These are phyloP conservation scores for Coenonympha arcania DNA, from an alignment of 2,888 invertebrate genomes.

Conservation along the genomic window DNA sequence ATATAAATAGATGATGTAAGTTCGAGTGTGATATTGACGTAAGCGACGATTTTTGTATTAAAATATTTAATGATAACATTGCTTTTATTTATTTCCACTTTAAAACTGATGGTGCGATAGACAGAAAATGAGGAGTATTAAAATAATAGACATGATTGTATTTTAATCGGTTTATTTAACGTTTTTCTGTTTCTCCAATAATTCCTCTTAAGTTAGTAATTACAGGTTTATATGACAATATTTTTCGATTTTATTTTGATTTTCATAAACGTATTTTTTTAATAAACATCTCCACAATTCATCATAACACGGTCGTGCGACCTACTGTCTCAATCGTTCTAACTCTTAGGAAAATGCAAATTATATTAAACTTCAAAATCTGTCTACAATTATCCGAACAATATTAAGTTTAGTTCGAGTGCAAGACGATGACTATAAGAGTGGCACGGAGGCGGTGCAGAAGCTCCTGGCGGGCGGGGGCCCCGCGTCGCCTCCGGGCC, in stretches of 20 bases:
- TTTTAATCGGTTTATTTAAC: constrained; percentile 75
- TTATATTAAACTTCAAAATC: constrained; percentile 70
- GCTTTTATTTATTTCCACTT: constrained; percentile 17
- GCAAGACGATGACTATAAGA: constrained; percentile 59
- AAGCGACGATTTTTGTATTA: constrained; percentile 69
- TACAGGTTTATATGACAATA: constrained; percentile 74
- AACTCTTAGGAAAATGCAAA: constrained; percentile 74
- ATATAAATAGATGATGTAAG: constrained; percentile 74
- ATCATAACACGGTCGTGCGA: constrained; percentile 72
- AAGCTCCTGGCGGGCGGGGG: constrained; percentile 8
- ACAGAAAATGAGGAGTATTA: neutral
- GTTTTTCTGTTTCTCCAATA: constrained; percentile 72
- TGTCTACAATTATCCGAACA: constrained; percentile 70
- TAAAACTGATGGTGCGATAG: neutral
- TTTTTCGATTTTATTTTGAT: constrained; percentile 72
- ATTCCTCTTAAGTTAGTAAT: constrained; percentile 73
- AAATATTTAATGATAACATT: constrained; percentile 54
- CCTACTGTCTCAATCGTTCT: constrained; percentile 73
- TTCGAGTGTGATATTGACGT: constrained; percentile 73
- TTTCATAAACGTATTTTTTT: constrained; percentile 72
- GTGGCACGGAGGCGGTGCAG: constrained; percentile 19
- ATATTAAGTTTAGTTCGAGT: constrained; percentile 68
- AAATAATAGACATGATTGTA: constrained; percentile 58
- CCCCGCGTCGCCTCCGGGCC: constrained; percentile 22
- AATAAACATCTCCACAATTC: constrained; percentile 73